phyloP scores from a whole-genome alignment of 2,888 invertebrate genomes.

The Sympetrum striolatum region DNA sequence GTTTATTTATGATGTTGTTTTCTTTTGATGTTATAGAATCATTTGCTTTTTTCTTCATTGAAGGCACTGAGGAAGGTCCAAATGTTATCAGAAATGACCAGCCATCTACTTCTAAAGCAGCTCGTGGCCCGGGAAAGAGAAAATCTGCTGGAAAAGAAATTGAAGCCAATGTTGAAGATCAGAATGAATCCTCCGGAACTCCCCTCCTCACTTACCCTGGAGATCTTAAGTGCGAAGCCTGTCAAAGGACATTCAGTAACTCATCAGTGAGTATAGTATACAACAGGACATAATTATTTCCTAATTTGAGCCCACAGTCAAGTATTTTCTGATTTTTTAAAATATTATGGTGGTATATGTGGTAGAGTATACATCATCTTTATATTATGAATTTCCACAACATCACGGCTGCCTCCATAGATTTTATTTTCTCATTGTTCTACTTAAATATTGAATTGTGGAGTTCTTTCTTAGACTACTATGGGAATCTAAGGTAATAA shows the following conservation, averaged over 20 bases:
- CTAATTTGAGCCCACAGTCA: too few relatives aligned
- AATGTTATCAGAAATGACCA: neutral
- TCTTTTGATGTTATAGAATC: too few relatives aligned
- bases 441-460: too few relatives aligned
- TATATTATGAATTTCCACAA: too few relatives aligned
- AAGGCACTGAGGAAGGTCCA: neutral
- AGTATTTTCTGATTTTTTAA: too few relatives aligned
- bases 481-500: too few relatives aligned
- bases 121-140: neutral
- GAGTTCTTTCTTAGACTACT: too few relatives aligned
- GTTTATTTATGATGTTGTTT: too few relatives aligned
- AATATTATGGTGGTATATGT: too few relatives aligned
- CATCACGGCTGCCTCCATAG: too few relatives aligned
- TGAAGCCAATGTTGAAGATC: neutral
- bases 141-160: neutral
- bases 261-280: constrained; percentile 49
- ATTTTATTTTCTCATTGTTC: too few relatives aligned
- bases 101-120: neutral
- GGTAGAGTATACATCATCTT: too few relatives aligned
- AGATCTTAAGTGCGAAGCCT: constrained; percentile 49
- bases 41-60: neutral
- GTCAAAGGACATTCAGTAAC: constrained; percentile 51
- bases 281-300: neutral
- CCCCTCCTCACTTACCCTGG: constrained; percentile 42
- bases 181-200: neutral